Percentiles rank a stretch among this genome's conserved stretches.
Conservation (phyloP, 1,140 invertebrate genomes). For the Drosophila albomicans region DNA sequence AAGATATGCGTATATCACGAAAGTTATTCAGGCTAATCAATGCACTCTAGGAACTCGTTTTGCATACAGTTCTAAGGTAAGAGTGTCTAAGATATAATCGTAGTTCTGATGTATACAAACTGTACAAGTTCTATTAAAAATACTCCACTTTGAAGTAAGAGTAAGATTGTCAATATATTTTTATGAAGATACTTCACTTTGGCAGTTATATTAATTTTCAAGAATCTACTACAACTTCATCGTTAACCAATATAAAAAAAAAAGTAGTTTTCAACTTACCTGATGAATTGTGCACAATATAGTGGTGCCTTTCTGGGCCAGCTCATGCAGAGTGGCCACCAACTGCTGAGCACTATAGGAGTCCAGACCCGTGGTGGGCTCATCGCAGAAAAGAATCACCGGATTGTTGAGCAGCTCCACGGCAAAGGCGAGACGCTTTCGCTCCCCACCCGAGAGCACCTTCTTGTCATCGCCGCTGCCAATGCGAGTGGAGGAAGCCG, state of each 20-base stretch:
- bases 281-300: slow-evolving; percentile 98
- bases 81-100: too few relatives aligned
- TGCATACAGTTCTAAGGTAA: too few relatives aligned
- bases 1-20: too few relatives aligned
- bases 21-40: too few relatives aligned
- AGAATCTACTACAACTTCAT: too few relatives aligned
- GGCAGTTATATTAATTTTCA: rapidly evolving
- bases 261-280: slow-evolving; percentile 13
- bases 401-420: slow-evolving; percentile 97
- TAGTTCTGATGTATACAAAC: too few relatives aligned
- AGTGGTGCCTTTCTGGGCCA: slow-evolving; percentile 90
- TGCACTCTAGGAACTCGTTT: too few relatives aligned
- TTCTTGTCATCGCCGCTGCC: slow-evolving; percentile 90
- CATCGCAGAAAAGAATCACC: slow-evolving; percentile 96
- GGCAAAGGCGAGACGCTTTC: slow-evolving; percentile 96
- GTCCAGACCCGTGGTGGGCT: slow-evolving; percentile 97
- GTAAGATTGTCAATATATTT: too few relatives aligned
- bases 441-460: slow-evolving; percentile 97
- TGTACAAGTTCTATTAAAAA: too few relatives aligned
- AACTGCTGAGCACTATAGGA: slow-evolving; percentile 96
- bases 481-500: slow-evolving; percentile 90
- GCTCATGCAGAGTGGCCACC: slow-evolving; percentile 90
- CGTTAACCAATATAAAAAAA: too few relatives aligned
- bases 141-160: too few relatives aligned
- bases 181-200: too few relatives aligned